phyloP scores from a whole-genome alignment of 2,797 vertebrate species.

The Microctenopoma lineatum region DNA sequence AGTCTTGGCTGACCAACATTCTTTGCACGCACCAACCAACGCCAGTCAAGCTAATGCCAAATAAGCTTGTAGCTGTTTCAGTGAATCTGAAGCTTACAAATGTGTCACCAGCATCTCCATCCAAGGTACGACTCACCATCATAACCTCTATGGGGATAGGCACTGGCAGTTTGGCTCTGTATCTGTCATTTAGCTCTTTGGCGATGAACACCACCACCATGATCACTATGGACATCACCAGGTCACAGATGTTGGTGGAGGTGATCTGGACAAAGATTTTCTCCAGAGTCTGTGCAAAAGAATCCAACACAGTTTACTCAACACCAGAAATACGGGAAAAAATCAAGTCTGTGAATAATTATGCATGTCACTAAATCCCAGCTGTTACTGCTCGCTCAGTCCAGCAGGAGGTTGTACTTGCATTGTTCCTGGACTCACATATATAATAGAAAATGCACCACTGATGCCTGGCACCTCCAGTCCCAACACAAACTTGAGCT shows the following conservation, averaged over 20 bases:
- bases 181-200: constrained; percentile 92
- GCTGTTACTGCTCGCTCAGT: no score
- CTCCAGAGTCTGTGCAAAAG: constrained; percentile 82
- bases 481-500: constrained; percentile 94
- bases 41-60: no score
- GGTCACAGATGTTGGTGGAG: constrained; percentile 88
- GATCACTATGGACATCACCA: constrained; percentile 89
- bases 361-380: no score
- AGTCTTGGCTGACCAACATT: no score
- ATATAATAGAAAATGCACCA: constrained; percentile 85
- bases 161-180: constrained; percentile 88
- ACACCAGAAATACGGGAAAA: no score
- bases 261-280: constrained; percentile 86
- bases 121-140: constrained; percentile 80
- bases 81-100: no score
- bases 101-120: background rate
- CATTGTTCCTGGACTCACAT: constrained; percentile 80
- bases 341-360: no score
- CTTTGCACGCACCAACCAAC: no score
- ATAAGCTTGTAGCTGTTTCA: no score
- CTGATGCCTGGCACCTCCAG: constrained; percentile 79
- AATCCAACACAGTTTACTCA: constrained; percentile 11
- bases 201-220: constrained; percentile 86
- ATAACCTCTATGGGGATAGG: constrained; percentile 93
- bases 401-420: no score